Base-by-base conservation (phyloP, 2,888 invertebrate genomes). In the Chloroclysta siterata region DNA sequence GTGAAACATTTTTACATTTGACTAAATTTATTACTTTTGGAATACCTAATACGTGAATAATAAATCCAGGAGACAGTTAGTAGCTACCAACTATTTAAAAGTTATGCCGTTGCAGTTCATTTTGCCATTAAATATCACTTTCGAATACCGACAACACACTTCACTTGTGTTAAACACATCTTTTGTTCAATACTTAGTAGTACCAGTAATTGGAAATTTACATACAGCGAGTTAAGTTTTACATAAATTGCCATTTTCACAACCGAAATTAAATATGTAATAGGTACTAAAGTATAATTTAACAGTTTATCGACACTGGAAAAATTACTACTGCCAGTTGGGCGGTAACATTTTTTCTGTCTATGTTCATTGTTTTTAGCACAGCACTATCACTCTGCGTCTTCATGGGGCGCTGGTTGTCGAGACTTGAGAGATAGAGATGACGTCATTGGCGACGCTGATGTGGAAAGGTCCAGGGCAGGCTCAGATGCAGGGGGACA, bases 221-320 rank as follows among this genome's bases (percentile, higher is more conserved):
- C 86, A 89, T 83, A 87, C 77, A 87, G 85, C 87, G 85, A 87
- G 85, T 85, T 81, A 85, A 88, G 82, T 85, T 83, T 88, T 88
- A 91, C 84, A 88, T 86, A 90, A 90, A 91, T 92, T 92, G 92
- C 92, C 87, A 90, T 90, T 89, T 90, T 93, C 93, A 93, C 93
- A 93, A 93, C 93, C 93, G 89, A 93, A 93, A 93, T 92, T 90
- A 93, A 93, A 93, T 91, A 90, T 89, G 85, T 87, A 84, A 78
- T 85, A 86, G 84, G 85, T 88, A 83, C 85, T 87, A 87, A 84
- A 77, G 79, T 81, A 85, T 87, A 89, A 89, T 85, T 87, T 88
- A 90, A 89, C 84, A 88, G 84, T 83, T 85, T 79, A 79, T 76
- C 71, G 82, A 77, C 80, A 73, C 66, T 65, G 71, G 74, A 72